Evolutionary conservation across 1,140 invertebrate species (phyloP), one percentile per base, ranked within the genome.

Genomic region (Proales similis): DNA sequence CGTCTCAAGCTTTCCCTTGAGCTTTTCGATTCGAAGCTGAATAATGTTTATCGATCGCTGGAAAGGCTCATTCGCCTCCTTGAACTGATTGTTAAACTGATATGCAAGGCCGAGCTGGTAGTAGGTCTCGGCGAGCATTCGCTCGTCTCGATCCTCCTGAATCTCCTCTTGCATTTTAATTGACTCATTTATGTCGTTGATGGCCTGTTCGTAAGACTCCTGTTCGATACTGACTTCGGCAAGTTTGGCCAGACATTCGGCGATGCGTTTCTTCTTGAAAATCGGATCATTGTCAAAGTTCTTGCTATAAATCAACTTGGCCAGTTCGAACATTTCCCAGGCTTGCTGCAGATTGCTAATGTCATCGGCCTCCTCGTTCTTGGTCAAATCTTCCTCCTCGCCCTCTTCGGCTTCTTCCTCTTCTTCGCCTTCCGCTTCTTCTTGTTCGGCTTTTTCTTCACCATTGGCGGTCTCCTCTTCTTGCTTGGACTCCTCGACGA

Each of bases 321-420:
- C 84, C 7, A 91, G 68, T 72, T 91, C 88, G 43, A 92, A 75
- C 67, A 88, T 85, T 79, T 94, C 89, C 88, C 88, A 92, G 0
- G 89, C 85, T 3, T 91, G 71, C 76, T 92, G 84, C 33, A 89
- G 76, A 73, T 86, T 85, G 42, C 83, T 81, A 5, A 86, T 79
- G 69, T 78, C 76, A 63, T 77, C 75, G 19, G 32, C 38, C 12
- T 67, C 63, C 57, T 70, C 67, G 65, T 70, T 65, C 36, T 67
- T 46, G 14, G 60, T 60, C 33, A 60, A 39, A 19, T 63, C 36
- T 32, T 66, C 61, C 47, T 49, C 65, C 20, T 66, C 65, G 9
- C 43, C 57, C 32, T 65, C 61, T n/a, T 68, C 66, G 17, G 60
- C 65, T 19, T 66, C 65, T 26, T 68, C 68, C 11, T 63, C 66